Conservation (phyloP, 2,888 invertebrate species). For the Myopa testacea region DNA sequence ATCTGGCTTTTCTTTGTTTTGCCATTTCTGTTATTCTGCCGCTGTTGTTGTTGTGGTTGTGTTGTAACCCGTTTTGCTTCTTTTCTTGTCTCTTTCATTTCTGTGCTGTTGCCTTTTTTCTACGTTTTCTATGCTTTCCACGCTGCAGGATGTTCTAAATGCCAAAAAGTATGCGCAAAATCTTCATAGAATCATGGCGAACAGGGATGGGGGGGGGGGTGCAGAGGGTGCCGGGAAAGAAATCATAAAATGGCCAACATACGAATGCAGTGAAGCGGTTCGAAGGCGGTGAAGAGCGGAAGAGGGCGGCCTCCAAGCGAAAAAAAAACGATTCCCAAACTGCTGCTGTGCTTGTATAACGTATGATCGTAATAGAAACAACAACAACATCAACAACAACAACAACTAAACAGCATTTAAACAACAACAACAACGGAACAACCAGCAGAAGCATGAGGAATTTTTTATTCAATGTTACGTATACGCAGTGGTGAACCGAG, state of each 20-base stretch:
- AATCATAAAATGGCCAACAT: conserved; percentile 9
- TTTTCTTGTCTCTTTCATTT: not conserved
- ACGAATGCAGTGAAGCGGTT: conserved; percentile 23
- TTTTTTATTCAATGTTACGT: conserved; percentile 37
- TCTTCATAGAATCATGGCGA: conserved; percentile 31
- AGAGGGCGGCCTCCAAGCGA: not conserved
- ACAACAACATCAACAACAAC: conserved; percentile 5
- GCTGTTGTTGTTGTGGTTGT: conserved; percentile 12
- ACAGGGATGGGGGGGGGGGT: not conserved
- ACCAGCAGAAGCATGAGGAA: not conserved
- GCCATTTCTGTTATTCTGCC: not conserved
- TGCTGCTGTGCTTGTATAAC: conserved; percentile 3
- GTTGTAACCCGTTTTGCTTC: not conserved
- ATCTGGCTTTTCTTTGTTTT: not conserved
- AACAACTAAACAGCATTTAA: not conserved
- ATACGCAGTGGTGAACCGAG: conserved; percentile 46
- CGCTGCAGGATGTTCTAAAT: conserved; percentile 32
- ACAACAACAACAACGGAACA: not conserved
- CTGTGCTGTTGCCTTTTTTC: conserved; percentile 7
- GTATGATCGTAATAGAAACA: conserved; percentile 11
- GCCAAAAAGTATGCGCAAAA: conserved; percentile 49
- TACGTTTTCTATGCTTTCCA: conserved; percentile 11
- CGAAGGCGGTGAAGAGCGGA: not conserved
- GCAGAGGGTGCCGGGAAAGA: not conserved
- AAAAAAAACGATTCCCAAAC: conserved; percentile 21